Conservation (phyloP, 1,140 invertebrate species). For the Babylonia areolata region DNA sequence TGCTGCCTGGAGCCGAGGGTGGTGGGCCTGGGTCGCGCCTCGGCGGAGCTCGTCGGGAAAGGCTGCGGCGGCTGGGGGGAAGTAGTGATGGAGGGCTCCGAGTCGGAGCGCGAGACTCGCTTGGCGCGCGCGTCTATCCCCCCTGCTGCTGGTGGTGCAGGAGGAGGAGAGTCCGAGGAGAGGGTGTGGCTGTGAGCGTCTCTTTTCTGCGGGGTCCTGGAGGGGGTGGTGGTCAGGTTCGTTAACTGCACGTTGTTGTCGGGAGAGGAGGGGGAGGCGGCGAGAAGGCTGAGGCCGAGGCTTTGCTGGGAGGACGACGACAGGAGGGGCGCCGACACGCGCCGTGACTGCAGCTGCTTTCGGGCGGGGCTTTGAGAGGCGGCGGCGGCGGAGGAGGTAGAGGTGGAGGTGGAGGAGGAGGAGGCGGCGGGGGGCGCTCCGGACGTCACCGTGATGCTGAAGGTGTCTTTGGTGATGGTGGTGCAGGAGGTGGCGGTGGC, state of each 20-base stretch:
- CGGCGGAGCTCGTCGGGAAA: background rate
- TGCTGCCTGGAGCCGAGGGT: no score
- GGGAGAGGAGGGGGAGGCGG: no score
- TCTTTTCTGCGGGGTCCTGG: background rate
- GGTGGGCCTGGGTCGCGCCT: background rate
- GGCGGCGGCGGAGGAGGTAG: background rate
- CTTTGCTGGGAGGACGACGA: no score
- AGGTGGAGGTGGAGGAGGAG: no score
- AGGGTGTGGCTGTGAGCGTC: no score
- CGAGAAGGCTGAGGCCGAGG: no score
- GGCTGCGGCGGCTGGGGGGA: background rate
- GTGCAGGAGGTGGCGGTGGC: background rate
- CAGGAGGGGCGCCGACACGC: slow-evolving; percentile 26
- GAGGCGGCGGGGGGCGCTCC: background rate
- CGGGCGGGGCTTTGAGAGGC: background rate
- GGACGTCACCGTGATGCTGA: no score
- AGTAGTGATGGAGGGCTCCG: slow-evolving; percentile 23
- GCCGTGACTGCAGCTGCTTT: background rate
- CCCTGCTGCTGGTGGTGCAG: no score
- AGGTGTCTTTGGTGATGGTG: no score
- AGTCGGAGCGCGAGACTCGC: slow-evolving; percentile 23
- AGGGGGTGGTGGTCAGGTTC: background rate
- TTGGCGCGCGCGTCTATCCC: background rate
- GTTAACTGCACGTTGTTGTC: no score
- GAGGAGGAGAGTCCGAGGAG: no score